phyloP scores from a whole-genome alignment of 2,797 vertebrate species.

The Chelon labrosus region DNA sequence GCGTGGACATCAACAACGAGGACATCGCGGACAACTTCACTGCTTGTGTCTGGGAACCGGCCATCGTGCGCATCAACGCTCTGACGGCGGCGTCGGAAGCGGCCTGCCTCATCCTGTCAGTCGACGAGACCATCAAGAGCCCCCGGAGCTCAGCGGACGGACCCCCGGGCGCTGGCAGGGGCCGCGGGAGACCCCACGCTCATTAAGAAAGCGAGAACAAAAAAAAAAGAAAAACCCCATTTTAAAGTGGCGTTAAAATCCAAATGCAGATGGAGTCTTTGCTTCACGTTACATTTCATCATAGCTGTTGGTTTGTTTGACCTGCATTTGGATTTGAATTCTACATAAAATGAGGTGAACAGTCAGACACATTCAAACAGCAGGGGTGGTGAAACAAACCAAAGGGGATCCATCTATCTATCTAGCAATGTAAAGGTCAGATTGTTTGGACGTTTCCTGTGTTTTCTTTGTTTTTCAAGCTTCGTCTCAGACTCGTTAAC shows the following conservation, averaged over 20 bases:
- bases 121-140: conserved; percentile 98
- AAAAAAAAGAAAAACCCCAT: background rate
- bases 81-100: conserved; percentile 95
- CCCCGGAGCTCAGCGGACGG: conserved; percentile 88
- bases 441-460: conserved; percentile 23
- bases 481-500: conserved; percentile 29
- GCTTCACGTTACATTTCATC: background rate
- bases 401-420: conserved; percentile 3
- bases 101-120: conserved; percentile 95
- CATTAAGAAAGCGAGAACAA: conserved; percentile 70
- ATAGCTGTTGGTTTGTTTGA: background rate
- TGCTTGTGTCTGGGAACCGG: conserved; percentile 95
- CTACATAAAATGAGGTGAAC: conserved; percentile 27
- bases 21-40: conserved; percentile 95
- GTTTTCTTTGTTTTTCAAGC: conserved; percentile 15
- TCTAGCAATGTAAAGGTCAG: background rate
- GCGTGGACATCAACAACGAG: conserved; percentile 95
- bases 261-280: conserved; percentile 26
- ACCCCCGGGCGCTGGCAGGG: conserved; percentile 81
- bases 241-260: conserved; percentile 44
- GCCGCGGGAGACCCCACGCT: conserved; percentile 88
- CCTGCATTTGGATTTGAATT: conserved; percentile 52
- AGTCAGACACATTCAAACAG: conserved; percentile 10
- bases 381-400: conserved; percentile 24
- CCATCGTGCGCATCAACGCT: conserved; percentile 94